A percentile compares a stretch with the other conserved stretches of the same genome.
Conservation (phyloP, 1,140 invertebrate genomes). For the Zaprionus gabonicus region DNA sequence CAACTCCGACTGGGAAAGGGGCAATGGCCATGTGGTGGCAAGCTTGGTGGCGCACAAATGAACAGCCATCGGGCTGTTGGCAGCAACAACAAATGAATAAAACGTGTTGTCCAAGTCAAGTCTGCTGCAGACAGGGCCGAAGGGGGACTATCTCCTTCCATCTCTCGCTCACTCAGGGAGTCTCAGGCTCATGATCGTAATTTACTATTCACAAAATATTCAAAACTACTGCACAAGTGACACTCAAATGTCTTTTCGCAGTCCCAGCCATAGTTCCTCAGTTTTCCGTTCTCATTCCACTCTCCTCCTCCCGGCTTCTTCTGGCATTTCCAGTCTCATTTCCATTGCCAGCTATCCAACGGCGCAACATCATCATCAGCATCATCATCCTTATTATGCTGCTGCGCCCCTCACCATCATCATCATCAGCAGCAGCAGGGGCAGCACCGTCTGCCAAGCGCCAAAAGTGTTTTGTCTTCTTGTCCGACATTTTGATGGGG, state of each 20-base stretch:
- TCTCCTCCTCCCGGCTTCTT: not conserved
- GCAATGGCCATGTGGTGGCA: not conserved
- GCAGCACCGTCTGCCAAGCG: slow-evolving; percentile 62
- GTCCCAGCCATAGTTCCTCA: slow-evolving; percentile 44
- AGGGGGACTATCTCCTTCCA: not conserved
- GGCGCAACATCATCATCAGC: slow-evolving; percentile 33
- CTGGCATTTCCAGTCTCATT: too few relatives aligned
- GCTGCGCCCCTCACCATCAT: slow-evolving; percentile 9
- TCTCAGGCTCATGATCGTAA: slow-evolving; percentile 64
- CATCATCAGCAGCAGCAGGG: slow-evolving; percentile 32
- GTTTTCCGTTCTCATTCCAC: slow-evolving; percentile 20
- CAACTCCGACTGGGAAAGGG: slow-evolving; percentile 28
- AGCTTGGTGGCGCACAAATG: slow-evolving; percentile 40
- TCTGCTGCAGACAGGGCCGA: slow-evolving; percentile 12
- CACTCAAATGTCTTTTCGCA: slow-evolving; percentile 78
- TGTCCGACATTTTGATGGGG: slow-evolving; percentile 23
- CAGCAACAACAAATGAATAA: slow-evolving; percentile 40
- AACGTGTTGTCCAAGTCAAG: slow-evolving; percentile 3
- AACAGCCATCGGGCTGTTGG: slow-evolving; percentile 12
- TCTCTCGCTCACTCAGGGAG: slow-evolving; percentile 19
- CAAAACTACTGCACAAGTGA: slow-evolving; percentile 80
- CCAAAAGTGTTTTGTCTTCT: slow-evolving; percentile 68
- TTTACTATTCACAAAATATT: slow-evolving; percentile 81
- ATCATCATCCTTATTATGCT: slow-evolving; percentile 17
- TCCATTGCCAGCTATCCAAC: slow-evolving; percentile 17